phyloP scores from a whole-genome alignment of 2,113 vertebrate species.

The Serilophus lunatus region DNA sequence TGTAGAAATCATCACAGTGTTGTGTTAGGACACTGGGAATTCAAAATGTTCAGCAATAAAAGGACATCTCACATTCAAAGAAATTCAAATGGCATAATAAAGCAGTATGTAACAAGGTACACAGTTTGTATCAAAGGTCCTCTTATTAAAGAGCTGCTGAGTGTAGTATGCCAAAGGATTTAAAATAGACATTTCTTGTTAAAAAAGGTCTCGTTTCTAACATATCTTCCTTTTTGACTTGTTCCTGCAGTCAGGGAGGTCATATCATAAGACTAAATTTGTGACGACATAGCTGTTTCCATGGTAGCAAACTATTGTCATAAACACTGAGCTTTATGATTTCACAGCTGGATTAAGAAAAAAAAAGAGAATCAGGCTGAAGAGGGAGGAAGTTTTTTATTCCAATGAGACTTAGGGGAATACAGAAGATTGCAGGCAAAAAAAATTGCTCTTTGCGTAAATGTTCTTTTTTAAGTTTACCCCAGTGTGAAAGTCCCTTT shows the following conservation, averaged over 20 bases:
- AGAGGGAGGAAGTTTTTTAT: constrained; percentile 65
- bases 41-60: constrained; percentile 2
- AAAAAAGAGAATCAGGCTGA: constrained; percentile 37
- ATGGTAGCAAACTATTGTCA: constrained; percentile 75
- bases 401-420: constrained; percentile 65
- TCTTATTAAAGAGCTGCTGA: not conserved
- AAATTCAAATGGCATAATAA: constrained; percentile 6
- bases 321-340: constrained; percentile 72
- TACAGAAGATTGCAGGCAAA: constrained; percentile 58
- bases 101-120: constrained; percentile 4
- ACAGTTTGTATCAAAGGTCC: not conserved
- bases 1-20: not conserved
- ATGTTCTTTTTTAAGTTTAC: constrained; percentile 72
- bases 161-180: not conserved
- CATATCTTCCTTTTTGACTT: constrained; percentile 34
- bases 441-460: constrained; percentile 72
- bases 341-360: constrained; percentile 75
- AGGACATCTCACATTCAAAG: not conserved
- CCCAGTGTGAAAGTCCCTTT: constrained; percentile 65
- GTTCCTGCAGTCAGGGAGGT: constrained; percentile 44
- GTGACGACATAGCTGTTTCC: constrained; percentile 69
- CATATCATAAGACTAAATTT: constrained; percentile 56
- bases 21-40: not conserved
- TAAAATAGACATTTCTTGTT: constrained; percentile 27
- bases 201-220: not conserved